Evolutionary conservation across 1,140 invertebrate genomes (phyloP), one percentile per base, ranked within the genome.

Genomic region (Anastrepha ludens): DNA sequence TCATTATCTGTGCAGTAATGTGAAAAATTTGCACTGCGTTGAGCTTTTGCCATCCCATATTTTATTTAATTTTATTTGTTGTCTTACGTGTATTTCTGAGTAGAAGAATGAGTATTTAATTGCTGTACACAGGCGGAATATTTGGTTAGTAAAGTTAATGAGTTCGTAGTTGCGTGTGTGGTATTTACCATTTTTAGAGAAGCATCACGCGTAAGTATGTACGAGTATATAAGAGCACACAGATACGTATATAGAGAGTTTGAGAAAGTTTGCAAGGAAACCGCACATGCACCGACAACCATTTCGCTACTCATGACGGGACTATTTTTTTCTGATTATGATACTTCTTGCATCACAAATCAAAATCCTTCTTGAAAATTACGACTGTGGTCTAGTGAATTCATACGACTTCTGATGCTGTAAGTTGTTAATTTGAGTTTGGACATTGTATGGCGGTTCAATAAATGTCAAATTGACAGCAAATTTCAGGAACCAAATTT

Each of bases 1-100:
- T 81, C 74, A 55, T 81, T 55, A 81, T 81, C 74, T 81, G 74
- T 58, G 74, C 47, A 81, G n/a, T 15, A 81, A 81, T 81, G 74
- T n/a, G 74, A 81, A 81, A 81, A 81, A 81, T 81, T 20, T 81
- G 74, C 74, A 81, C 74, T 81, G 74, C 74, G 29, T 6, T 55
- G 47, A 81, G 74, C 47, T 55, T 81, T 55, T 81, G 74, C n/a
- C 47, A 55, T 47, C 55, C 55, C 39, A 55, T 81, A 81, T 81
- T 55, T 55, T 55, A 81, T 58, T 55, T 81, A 13, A 67, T 67
- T 67, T 67, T 39, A 67, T 67, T 20, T 29, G 17, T 50, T 47
- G 20, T 17, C n/a, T 62, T 62, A 13, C 13, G 29, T 62, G 13
- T 62, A n/a, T 17, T 6, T 81, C 17, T 81, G 74, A 81, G 70